Conservation (phyloP, 2,113 vertebrate species). For the Myotis brandtii region DNA sequence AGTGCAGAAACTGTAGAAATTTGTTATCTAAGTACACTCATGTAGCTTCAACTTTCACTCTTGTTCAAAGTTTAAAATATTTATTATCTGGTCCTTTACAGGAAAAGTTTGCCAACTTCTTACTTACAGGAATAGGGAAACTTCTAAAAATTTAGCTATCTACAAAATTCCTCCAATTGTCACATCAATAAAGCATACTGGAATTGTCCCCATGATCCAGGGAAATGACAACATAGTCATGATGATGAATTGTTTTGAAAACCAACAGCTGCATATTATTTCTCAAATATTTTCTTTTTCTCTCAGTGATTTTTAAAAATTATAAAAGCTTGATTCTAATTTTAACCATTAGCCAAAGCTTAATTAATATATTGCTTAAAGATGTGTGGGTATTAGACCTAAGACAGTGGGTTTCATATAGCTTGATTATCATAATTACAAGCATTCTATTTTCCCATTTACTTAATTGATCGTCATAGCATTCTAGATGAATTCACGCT, state of each 20-base stretch:
- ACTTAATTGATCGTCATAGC: conserved; percentile 87
- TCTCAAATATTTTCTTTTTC: conserved; percentile 65
- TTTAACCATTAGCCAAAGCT: conserved; percentile 82
- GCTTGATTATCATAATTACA: conserved; percentile 88
- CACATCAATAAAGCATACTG: not conserved
- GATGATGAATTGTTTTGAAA: conserved; percentile 64
- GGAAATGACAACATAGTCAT: conserved; percentile 30
- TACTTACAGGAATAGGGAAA: conserved; percentile 16
- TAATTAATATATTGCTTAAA: conserved; percentile 88
- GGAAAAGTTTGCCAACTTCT: conserved; percentile 11
- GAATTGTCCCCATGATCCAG: not conserved
- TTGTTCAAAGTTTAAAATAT: conserved; percentile 12
- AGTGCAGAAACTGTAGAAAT: not conserved
- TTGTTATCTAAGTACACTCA: not conserved
- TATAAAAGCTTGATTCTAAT: conserved; percentile 81
- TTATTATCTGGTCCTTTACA: not conserved
- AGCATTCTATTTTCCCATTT: conserved; percentile 87
- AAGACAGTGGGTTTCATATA: conserved; percentile 81
- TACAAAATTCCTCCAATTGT: not conserved
- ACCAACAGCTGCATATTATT: conserved; percentile 56
- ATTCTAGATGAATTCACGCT: conserved; percentile 80
- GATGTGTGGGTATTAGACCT: conserved; percentile 83
- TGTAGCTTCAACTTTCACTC: not conserved
- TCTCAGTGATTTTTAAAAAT: conserved; percentile 73
- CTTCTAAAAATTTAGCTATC: not conserved